Conservation (phyloP, 2,888 invertebrate genomes). For the Trachelus iudaicus region DNA sequence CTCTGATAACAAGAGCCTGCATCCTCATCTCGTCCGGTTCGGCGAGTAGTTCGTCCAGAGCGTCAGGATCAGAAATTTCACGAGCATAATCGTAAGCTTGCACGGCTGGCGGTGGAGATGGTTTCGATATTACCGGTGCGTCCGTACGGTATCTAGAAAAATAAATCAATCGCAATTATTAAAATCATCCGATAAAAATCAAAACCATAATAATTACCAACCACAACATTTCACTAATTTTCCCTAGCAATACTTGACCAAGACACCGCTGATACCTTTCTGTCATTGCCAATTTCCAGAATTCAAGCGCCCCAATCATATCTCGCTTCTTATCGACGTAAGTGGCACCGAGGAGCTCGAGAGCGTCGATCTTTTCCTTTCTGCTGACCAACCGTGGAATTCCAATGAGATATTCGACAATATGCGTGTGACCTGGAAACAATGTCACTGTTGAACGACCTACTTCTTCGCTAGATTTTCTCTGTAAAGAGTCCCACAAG, state of each 20-base stretch:
- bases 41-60: slow-evolving; percentile 86
- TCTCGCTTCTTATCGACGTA: slow-evolving; percentile 97
- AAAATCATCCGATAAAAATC: background rate
- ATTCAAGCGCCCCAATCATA: slow-evolving; percentile 87
- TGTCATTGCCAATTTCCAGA: slow-evolving; percentile 93
- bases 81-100: slow-evolving; percentile 89
- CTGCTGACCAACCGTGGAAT: slow-evolving; percentile 76
- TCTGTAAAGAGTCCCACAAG: background rate
- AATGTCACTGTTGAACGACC: background rate
- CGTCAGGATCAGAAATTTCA: slow-evolving; percentile 83
- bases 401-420: slow-evolving; percentile 89
- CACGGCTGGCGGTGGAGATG: slow-evolving; percentile 75
- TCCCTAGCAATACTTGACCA: background rate
- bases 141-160: slow-evolving; percentile 67
- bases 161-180: slow-evolving; percentile 18
- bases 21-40: slow-evolving; percentile 97
- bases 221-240: background rate
- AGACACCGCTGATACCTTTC: slow-evolving; percentile 72
- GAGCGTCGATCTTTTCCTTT: slow-evolving; percentile 86
- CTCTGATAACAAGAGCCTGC: slow-evolving; percentile 92
- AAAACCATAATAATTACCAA: background rate
- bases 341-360: slow-evolving; percentile 93
- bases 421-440: slow-evolving; percentile 82
- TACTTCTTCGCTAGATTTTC: background rate
- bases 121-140: slow-evolving; percentile 79